phyloP scores from a whole-genome alignment of 2,888 invertebrate species.

The Agrochola litura region DNA sequence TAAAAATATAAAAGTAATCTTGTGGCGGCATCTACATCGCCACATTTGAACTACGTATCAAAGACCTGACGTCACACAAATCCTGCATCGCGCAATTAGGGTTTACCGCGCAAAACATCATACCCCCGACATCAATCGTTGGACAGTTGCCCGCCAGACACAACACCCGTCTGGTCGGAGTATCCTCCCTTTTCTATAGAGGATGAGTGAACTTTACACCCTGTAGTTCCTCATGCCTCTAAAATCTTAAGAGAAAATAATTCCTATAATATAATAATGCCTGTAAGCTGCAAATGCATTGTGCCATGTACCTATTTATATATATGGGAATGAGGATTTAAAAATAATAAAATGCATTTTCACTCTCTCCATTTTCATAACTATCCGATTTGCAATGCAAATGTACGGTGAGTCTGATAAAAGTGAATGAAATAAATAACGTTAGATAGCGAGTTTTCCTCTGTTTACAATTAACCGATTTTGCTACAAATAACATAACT shows the following conservation, averaged over 20 bases:
- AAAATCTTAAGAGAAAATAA: neutral
- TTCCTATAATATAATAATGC: neutral
- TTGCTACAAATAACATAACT: neutral
- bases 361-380: slow-evolving; percentile 25
- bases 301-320: neutral
- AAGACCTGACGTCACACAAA: no score
- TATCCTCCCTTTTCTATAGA: no score
- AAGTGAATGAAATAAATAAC: slow-evolving; percentile 19
- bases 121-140: no score
- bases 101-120: no score
- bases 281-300: slow-evolving; percentile 27
- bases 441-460: neutral
- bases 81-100: no score
- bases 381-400: slow-evolving; percentile 39
- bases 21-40: no score
- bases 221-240: no score
- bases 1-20: neutral
- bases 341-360: slow-evolving; percentile 36
- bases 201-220: no score
- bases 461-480: neutral
- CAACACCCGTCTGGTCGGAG: no score
- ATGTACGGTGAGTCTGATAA: slow-evolving; percentile 14
- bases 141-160: no score
- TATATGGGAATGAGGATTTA: neutral
- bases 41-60: no score